Percentiles rank a stretch among this genome's conserved stretches.
These are phyloP conservation scores for Linepithema humile DNA, from an alignment of 1,140 invertebrate genomes.

Conservation along the genomic window DNA sequence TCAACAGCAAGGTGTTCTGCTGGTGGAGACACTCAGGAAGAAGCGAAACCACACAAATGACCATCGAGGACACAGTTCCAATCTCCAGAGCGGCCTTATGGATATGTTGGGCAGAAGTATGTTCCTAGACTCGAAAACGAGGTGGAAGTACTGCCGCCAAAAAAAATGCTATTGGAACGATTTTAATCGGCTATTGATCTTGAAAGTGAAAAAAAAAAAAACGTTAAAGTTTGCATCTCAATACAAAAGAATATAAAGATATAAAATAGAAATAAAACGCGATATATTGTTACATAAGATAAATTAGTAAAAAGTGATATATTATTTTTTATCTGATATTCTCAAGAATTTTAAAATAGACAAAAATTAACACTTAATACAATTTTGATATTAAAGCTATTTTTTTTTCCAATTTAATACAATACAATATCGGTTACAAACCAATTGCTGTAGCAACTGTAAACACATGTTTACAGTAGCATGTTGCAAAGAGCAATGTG, in stretches of 20 bases:
- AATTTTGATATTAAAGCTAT: background rate
- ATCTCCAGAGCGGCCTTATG: constrained; percentile 89
- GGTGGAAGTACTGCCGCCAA: background rate
- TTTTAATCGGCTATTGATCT: background rate
- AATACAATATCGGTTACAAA: background rate
- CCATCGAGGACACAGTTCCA: constrained; percentile 80
- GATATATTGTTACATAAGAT: background rate
- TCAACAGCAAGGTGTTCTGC: constrained; percentile 89
- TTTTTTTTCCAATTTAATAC: background rate
- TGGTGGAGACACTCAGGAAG: constrained; percentile 89
- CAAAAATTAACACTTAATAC: too few species aligned
- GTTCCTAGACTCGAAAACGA: constrained; percentile 65
- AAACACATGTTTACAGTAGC: too few species aligned
- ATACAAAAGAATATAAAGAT: background rate
- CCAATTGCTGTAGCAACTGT: background rate
- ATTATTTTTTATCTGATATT: background rate
- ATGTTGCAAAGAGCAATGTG: too few species aligned
- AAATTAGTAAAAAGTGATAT: background rate
- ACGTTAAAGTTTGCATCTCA: background rate
- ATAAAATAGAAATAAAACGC: background rate
- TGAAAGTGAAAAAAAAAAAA: too few species aligned
- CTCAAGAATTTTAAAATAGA: background rate
- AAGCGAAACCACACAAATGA: constrained; percentile 84
- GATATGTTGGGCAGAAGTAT: constrained; percentile 93
- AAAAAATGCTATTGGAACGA: background rate